phyloP scores from a whole-genome alignment of 35 echinoderm and acorn worm species.

The Patiria miniata region DNA sequence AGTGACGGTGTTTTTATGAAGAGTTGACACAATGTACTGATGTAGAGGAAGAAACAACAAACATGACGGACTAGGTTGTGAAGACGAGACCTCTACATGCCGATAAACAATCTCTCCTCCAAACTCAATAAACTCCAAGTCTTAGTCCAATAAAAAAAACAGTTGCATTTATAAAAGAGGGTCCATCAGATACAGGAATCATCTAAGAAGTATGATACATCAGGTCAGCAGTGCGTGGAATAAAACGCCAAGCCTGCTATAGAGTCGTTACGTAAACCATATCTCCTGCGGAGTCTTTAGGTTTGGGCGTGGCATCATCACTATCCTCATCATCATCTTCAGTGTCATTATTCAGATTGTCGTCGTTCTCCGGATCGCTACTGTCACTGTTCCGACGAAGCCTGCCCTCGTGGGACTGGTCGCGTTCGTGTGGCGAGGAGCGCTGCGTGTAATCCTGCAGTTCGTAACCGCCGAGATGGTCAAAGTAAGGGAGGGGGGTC shows the following conservation, averaged over 20 bases:
- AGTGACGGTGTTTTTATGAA: too few species aligned
- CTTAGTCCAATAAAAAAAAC: neutral
- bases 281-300: constrained; percentile 4
- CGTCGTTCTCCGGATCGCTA: neutral
- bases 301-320: constrained; percentile 37
- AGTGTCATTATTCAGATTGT: constrained; percentile 1
- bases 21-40: too few species aligned
- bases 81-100: neutral
- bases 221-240: neutral
- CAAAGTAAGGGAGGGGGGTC: constrained; percentile 95
- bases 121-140: neutral
- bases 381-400: neutral
- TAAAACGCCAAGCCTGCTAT: constrained; percentile 33
- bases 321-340: constrained; percentile 31
- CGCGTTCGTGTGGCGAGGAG: constrained; percentile 29
- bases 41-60: too few species aligned
- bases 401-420: neutral
- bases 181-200: neutral
- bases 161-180: constrained; percentile 11
- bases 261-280: constrained; percentile 79
- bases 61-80: too few species aligned
- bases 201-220: neutral
- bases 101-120: neutral
- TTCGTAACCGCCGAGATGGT: constrained; percentile 97
- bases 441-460: constrained; percentile 95